A percentile compares a stretch with the other conserved stretches of the same genome.
phyloP scores from a whole-genome alignment of 2,113 vertebrate species.

The Girardinichthys multiradiatus region DNA sequence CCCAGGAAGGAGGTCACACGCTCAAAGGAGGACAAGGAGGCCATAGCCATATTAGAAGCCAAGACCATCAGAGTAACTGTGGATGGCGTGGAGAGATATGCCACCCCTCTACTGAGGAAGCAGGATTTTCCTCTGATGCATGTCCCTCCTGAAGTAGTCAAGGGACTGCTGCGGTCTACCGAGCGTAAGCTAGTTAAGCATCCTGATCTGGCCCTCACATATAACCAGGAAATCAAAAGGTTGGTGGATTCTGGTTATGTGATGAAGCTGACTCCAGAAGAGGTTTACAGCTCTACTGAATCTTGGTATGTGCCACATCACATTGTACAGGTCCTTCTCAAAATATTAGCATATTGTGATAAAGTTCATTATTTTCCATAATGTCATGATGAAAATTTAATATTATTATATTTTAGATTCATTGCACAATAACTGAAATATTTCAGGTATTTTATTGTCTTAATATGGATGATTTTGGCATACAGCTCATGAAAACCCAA shows the following conservation, averaged over 20 bases:
- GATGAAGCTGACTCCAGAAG: background rate
- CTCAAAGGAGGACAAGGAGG: conserved; percentile 3
- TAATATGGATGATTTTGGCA: no score
- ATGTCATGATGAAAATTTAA: no score
- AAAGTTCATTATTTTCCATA: no score
- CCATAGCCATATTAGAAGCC: background rate
- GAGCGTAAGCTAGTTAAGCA: background rate
- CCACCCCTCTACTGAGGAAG: background rate
- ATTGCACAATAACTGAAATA: no score
- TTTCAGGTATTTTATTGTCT: no score
- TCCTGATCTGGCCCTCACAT: background rate
- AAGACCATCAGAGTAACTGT: background rate
- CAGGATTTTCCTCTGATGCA: background rate
- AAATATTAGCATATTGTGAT: no score
- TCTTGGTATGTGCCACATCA: background rate
- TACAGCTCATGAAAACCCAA: no score
- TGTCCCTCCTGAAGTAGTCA: background rate
- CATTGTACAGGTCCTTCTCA: no score
- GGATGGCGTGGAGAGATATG: background rate
- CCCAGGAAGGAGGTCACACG: background rate
- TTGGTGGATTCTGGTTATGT: background rate
- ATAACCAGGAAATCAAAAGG: background rate
- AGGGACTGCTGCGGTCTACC: background rate
- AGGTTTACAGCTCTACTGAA: background rate
- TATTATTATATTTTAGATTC: no score